Evolutionary conservation across 2,113 vertebrate species (phyloP).

Genomic region (Lethenteron reissneri): DNA sequence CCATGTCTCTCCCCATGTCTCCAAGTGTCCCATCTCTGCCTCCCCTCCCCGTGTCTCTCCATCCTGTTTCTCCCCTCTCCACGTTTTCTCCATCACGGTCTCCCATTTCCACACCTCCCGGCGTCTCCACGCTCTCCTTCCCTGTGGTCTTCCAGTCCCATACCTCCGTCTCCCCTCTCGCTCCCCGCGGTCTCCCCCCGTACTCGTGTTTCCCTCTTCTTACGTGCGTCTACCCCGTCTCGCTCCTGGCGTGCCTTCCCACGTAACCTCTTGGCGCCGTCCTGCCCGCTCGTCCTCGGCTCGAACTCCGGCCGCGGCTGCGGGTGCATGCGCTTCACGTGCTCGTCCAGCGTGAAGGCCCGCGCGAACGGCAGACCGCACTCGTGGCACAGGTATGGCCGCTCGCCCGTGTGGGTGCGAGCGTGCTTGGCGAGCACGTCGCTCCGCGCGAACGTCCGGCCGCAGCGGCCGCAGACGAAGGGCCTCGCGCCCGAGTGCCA

Average conservation of each 20-base stretch:
- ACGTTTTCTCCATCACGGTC: neutral
- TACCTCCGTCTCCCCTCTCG: neutral
- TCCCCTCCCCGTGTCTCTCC: neutral
- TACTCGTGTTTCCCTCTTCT: neutral
- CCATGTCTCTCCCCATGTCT: too few relatives aligned
- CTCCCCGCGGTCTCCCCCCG: neutral
- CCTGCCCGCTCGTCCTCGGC: too few relatives aligned
- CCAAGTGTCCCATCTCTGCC: neutral
- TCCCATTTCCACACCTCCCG: slow-evolving; percentile 9
- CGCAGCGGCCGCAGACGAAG: slow-evolving; percentile 12
- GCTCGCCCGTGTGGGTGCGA: too few relatives aligned
- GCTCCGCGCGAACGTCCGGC: neutral
- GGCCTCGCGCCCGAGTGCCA: slow-evolving; percentile 19
- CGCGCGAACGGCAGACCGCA: too few relatives aligned
- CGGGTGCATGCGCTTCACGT: too few relatives aligned
- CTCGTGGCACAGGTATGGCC: too few relatives aligned
- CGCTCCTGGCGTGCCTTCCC: neutral
- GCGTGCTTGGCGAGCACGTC: too few relatives aligned
- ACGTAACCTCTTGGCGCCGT: too few relatives aligned
- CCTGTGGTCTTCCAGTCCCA: neutral
- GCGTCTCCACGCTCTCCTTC: slow-evolving; percentile 13
- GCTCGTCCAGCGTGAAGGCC: too few relatives aligned
- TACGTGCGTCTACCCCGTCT: neutral
- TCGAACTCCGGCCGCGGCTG: too few relatives aligned
- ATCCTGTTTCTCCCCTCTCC: too few relatives aligned